phyloP scores from a whole-genome alignment of 2,113 vertebrate genomes.

The Zapornia atra region DNA sequence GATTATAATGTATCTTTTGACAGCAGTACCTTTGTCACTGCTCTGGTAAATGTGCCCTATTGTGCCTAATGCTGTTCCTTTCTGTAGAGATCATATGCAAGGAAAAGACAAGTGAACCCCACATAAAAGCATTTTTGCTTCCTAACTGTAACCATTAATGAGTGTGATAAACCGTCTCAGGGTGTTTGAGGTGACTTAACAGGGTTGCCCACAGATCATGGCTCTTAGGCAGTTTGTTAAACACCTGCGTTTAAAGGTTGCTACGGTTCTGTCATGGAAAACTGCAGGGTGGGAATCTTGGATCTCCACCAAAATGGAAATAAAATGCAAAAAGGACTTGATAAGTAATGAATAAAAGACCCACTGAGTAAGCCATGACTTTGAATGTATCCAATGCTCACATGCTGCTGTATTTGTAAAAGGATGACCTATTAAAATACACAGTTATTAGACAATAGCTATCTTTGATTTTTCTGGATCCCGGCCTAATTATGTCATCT shows the following conservation, averaged over 20 bases:
- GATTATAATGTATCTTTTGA: not conserved
- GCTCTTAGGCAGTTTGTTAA: not conserved
- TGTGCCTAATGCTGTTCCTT: not conserved
- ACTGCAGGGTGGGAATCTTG: not conserved
- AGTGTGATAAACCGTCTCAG: not conserved
- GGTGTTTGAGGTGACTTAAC: not conserved
- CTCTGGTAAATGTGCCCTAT: not conserved
- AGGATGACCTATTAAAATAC: not conserved
- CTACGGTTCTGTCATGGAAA: not conserved
- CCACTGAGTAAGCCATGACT: not conserved
- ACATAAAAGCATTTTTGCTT: not conserved
- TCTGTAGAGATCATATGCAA: not conserved
- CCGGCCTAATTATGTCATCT: not conserved
- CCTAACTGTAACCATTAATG: not conserved
- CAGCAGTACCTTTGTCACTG: not conserved
- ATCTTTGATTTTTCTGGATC: not conserved
- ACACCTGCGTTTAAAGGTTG: not conserved
- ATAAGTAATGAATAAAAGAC: not conserved
- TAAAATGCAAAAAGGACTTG: not conserved
- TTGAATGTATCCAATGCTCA: not conserved
- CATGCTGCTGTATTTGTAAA: not conserved
- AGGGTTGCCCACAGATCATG: not conserved
- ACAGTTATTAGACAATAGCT: not conserved
- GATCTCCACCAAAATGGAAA: not conserved
- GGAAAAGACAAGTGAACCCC: not conserved